phyloP scores from a whole-genome alignment of 2,888 invertebrate species.

The Tetanocera ferruginea region DNA sequence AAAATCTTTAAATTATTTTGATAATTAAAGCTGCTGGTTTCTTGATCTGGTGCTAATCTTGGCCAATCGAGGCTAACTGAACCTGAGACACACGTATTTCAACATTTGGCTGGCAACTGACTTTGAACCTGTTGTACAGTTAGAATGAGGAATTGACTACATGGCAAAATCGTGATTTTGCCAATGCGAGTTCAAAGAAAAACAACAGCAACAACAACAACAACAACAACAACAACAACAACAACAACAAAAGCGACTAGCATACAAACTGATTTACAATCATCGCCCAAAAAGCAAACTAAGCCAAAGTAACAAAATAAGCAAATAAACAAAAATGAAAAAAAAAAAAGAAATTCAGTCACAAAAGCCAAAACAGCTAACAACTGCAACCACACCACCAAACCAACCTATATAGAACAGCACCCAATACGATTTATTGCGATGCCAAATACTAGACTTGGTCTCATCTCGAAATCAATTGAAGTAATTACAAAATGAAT shows the following conservation, averaged over 20 bases:
- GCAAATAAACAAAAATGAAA: constrained; percentile 13
- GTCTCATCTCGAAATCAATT: constrained; percentile 65
- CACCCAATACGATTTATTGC: constrained; percentile 46
- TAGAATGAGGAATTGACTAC: constrained; percentile 49
- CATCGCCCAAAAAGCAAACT: constrained; percentile 37
- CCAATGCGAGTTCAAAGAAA: constrained; percentile 30
- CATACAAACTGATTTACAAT: constrained; percentile 49
- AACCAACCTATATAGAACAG: neutral
- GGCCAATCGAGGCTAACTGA: neutral
- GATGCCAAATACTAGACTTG: constrained; percentile 26
- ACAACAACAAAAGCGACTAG: constrained; percentile 21
- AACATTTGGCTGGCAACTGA: constrained; percentile 33
- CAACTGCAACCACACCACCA: no score
- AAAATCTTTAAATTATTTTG: constrained; percentile 18
- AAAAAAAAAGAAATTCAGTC: neutral
- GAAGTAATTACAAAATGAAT: constrained; percentile 69
- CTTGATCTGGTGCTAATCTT: neutral
- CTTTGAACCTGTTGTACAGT: constrained; percentile 67
- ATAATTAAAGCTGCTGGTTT: constrained; percentile 21
- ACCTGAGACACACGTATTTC: constrained; percentile 8
- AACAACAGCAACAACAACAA: constrained; percentile 27
- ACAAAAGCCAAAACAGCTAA: no score
- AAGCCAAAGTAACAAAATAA: constrained; percentile 20
- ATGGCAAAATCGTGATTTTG: constrained; percentile 33
- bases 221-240: constrained; percentile 25